A percentile compares a stretch with the other conserved stretches of the same genome.
These are phyloP conservation scores for Junonia oenone DNA, from an alignment of 2,888 invertebrate species.

Conservation along the genomic window DNA sequence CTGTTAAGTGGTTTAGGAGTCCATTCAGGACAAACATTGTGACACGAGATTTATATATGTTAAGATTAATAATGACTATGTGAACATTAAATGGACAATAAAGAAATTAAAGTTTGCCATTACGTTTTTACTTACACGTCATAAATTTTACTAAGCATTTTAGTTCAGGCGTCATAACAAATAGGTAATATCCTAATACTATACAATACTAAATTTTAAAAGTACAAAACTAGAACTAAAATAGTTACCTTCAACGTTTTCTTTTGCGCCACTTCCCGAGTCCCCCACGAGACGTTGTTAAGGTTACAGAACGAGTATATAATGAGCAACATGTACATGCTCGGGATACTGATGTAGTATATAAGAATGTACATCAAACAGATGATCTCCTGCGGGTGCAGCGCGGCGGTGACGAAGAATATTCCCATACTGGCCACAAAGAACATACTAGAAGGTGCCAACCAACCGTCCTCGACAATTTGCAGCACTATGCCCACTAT, in stretches of 20 bases:
- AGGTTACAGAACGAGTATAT: constrained; percentile 95
- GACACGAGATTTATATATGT: too few species aligned
- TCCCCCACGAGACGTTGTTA: constrained; percentile 97
- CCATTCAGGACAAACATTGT: too few species aligned
- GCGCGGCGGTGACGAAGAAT: constrained; percentile 81
- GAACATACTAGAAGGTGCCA: constrained; percentile 92
- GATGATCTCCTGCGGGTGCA: constrained; percentile 89
- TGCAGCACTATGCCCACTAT: constrained; percentile 89
- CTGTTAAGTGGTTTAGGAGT: too few species aligned
- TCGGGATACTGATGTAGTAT: constrained; percentile 93
- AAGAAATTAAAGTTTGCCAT: too few species aligned
- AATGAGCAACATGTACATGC: constrained; percentile 95
- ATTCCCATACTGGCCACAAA: constrained; percentile 86
- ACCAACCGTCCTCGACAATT: constrained; percentile 87
- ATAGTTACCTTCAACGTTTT: constrained; percentile 56
- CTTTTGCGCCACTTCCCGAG: constrained; percentile 85
- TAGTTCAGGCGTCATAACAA: too few species aligned
- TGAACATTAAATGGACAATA: neutral
- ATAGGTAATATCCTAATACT: too few species aligned
- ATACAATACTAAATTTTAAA: too few species aligned
- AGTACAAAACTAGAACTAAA: neutral
- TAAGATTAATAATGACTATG: too few species aligned
- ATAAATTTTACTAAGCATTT: too few species aligned
- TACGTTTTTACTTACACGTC: neutral
- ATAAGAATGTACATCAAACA: constrained; percentile 88